phyloP scores from a whole-genome alignment of 1,140 invertebrate genomes.

The Diorhabda carinulata region DNA sequence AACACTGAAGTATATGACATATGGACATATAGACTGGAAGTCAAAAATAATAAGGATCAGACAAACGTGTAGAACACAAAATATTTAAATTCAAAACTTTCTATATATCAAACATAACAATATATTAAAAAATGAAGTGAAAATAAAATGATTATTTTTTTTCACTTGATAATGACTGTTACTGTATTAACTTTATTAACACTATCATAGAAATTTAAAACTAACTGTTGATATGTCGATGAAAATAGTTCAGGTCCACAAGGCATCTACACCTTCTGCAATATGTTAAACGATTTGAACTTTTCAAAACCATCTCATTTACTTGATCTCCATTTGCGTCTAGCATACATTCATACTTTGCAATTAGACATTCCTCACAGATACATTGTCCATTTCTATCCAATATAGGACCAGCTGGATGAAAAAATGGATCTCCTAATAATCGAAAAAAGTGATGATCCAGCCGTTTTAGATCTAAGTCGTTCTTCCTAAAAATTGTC shows the following conservation, averaged over 20 bases:
- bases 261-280: constrained; percentile 29
- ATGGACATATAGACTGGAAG: not conserved
- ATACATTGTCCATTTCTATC: constrained; percentile 38
- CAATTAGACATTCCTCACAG: constrained; percentile 39
- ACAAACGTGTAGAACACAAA: no score
- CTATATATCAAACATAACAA: no score
- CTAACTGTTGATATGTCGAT: constrained; percentile 27
- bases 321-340: constrained; percentile 17
- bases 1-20: not conserved
- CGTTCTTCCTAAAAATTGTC: constrained; percentile 24
- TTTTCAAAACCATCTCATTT: constrained; percentile 22
- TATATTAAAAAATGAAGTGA: no score
- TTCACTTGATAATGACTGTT: no score
- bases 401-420: constrained; percentile 29
- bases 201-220: no score
- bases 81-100: no score
- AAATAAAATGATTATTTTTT: no score
- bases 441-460: constrained; percentile 36
- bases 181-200: no score
- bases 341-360: constrained; percentile 30
- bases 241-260: constrained; percentile 32
- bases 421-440: constrained; percentile 31
- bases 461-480: constrained; percentile 28
- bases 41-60: not conserved
- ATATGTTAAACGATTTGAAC: constrained; percentile 18